Evolutionary conservation across 2,113 vertebrate genomes (phyloP).

Genomic region (Larimichthys crocea): DNA sequence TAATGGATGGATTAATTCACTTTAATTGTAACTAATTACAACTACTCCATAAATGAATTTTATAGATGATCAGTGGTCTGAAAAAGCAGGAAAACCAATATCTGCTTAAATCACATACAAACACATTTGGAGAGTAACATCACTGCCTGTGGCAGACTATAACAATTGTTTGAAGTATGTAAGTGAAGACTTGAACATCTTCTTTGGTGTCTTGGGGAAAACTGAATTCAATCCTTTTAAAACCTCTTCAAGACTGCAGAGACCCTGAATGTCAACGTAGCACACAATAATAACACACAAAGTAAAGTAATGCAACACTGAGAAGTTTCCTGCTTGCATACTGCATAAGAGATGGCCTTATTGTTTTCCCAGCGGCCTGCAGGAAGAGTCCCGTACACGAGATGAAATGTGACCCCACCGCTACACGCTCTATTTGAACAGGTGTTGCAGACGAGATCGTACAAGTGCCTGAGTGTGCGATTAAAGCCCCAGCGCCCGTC

Average conservation of each 20-base stretch:
- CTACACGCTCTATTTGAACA: background rate
- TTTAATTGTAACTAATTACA: background rate
- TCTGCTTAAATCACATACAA: background rate
- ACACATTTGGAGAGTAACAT: background rate
- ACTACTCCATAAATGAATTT: background rate
- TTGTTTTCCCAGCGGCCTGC: background rate
- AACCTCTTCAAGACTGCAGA: background rate
- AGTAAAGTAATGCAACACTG: background rate
- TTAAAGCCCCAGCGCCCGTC: background rate
- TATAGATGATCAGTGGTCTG: background rate
- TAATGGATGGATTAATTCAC: background rate
- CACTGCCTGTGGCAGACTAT: background rate
- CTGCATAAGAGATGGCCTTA: background rate
- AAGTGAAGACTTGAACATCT: background rate
- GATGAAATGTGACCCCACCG: background rate
- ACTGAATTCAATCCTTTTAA: background rate
- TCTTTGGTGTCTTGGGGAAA: background rate
- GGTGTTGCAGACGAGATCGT: constrained; percentile 6
- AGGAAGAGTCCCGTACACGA: constrained; percentile 1
- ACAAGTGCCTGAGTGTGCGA: background rate
- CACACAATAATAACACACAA: background rate
- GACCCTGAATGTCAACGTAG: background rate
- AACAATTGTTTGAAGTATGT: background rate
- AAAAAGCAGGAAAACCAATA: background rate
- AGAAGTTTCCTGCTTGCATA: background rate